These are phyloP conservation scores for Mesoclemmys tuberculata DNA, from an alignment of 2,113 vertebrate genomes.

Conservation along the genomic window DNA sequence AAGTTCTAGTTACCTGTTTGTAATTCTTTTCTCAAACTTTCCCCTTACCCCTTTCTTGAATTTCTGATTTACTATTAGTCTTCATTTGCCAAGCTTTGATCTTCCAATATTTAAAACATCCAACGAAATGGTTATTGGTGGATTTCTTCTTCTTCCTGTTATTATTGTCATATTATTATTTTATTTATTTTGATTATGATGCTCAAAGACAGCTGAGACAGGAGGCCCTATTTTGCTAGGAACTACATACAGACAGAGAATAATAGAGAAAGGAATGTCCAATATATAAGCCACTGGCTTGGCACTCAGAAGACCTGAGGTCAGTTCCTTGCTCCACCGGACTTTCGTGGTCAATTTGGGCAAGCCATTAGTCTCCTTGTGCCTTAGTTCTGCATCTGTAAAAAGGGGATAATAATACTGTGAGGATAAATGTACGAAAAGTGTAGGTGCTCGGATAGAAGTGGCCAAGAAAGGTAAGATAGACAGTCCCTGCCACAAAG, in stretches of 20 bases:
- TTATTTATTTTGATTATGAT: background rate
- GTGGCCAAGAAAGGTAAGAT: background rate
- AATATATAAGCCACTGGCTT: background rate
- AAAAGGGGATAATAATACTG: background rate
- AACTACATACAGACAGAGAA: background rate
- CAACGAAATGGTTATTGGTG: background rate
- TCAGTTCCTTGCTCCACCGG: background rate
- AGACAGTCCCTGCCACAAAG: background rate
- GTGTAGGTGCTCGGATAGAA: background rate
- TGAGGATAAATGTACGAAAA: background rate
- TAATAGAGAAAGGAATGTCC: background rate
- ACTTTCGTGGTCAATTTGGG: background rate
- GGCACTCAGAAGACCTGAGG: background rate
- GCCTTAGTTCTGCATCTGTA: background rate
- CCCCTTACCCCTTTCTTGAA: background rate
- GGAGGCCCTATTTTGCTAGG: background rate
- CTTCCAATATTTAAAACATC: background rate
- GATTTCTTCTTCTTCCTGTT: background rate
- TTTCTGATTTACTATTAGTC: background rate
- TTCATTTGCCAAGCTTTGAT: background rate
- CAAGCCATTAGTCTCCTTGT: background rate
- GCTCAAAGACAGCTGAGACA: background rate
- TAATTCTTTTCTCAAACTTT: background rate
- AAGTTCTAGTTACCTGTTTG: background rate
- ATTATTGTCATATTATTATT: background rate